A percentile compares a stretch with the other conserved stretches of the same genome.
Conservation (phyloP, 2,113 vertebrate genomes). For the Picathartes gymnocephalus region DNA sequence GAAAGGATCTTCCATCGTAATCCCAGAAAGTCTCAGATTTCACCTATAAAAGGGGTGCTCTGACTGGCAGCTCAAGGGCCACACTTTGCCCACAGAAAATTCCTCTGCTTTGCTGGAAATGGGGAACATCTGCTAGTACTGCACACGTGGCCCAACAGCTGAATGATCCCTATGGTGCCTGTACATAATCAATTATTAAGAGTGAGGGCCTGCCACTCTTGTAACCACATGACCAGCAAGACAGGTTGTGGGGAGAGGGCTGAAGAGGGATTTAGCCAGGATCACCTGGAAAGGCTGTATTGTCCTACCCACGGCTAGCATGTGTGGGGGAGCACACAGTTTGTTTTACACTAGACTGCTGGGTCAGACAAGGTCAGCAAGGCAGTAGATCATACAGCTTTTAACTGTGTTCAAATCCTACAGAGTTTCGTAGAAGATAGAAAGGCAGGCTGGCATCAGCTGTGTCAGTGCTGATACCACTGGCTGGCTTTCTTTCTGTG, state of each 20-base stretch:
- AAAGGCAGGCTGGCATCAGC: neutral
- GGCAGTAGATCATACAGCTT: constrained; percentile 1
- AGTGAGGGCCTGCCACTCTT: neutral
- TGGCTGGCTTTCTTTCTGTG: neutral
- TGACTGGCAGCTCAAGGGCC: constrained; percentile 8
- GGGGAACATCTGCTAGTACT: constrained; percentile 26
- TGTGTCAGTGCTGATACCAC: neutral
- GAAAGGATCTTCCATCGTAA: constrained; percentile 3
- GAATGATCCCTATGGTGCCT: constrained; percentile 5
- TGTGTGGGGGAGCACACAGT: neutral
- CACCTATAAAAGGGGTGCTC: neutral
- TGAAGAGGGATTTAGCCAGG: neutral
- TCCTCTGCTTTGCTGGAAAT: constrained; percentile 36
- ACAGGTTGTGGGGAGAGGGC: neutral
- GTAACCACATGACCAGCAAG: neutral
- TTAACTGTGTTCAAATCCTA: neutral
- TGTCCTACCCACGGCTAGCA: neutral
- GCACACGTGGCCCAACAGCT: neutral
- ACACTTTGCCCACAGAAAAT: constrained; percentile 6
- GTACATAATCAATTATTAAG: constrained; percentile 32
- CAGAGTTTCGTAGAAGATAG: neutral
- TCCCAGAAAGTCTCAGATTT: neutral
- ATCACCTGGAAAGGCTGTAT: constrained; percentile 13
- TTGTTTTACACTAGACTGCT: constrained; percentile 3
- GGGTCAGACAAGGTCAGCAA: constrained; percentile 8